Evolutionary conservation across 2,113 vertebrate species (phyloP).

Genomic region (Cathartes aura): DNA sequence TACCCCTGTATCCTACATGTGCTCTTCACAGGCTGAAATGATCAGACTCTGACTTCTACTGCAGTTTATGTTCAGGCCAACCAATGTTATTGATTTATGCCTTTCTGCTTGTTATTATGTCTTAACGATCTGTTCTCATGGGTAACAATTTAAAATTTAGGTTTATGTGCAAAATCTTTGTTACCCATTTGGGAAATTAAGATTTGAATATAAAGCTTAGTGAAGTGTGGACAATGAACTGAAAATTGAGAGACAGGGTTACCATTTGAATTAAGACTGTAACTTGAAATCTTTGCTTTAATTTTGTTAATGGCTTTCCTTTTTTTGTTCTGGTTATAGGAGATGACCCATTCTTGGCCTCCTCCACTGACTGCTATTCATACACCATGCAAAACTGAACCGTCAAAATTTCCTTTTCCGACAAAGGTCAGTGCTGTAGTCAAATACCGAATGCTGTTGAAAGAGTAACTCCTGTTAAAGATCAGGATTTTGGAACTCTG

Average conservation of each 20-base stretch:
- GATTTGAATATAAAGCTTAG: not conserved
- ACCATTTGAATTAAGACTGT: not conserved
- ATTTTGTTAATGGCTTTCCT: not conserved
- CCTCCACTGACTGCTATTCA: conserved; percentile 98
- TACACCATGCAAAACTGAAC: conserved; percentile 98
- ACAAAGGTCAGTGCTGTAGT: conserved; percentile 88
- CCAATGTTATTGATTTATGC: not conserved
- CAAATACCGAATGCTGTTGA: not conserved
- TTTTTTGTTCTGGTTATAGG: conserved; percentile 73
- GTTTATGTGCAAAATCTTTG: not conserved
- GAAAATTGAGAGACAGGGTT: not conserved
- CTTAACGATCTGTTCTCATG: not conserved
- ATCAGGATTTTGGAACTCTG: not conserved
- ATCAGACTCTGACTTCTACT: not conserved
- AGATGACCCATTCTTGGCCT: conserved; percentile 99
- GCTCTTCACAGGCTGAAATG: not conserved
- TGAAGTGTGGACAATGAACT: not conserved
- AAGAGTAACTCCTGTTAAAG: not conserved
- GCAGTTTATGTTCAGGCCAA: not conserved
- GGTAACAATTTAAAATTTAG: not conserved
- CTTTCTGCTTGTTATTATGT: not conserved
- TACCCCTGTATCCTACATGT: not conserved
- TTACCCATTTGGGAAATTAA: not conserved
- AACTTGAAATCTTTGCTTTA: not conserved
- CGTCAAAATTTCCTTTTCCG: conserved; percentile 98